A percentile compares a stretch with the other conserved stretches of the same genome.
Conservation (phyloP, 2,113 vertebrate genomes). For the Rhinoptilus africanus region DNA sequence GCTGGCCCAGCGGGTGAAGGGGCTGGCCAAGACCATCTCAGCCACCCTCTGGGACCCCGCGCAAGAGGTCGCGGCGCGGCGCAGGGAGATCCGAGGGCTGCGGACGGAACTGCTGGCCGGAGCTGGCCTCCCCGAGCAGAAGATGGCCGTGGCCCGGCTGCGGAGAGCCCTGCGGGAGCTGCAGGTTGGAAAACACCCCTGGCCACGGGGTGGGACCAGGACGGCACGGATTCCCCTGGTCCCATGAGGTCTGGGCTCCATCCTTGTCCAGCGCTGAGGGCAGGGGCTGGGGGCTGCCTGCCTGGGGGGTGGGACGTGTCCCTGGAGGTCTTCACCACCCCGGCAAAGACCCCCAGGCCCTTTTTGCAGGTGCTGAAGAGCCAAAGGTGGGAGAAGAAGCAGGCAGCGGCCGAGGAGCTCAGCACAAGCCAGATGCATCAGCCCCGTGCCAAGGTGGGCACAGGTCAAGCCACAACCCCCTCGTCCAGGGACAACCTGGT, state of each 20-base stretch:
- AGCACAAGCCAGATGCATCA: not conserved
- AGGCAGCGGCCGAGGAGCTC: not conserved
- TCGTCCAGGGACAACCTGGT: not conserved
- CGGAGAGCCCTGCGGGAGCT: conserved; percentile 72
- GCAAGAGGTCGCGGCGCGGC: conserved; percentile 11
- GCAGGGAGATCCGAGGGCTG: conserved; percentile 62
- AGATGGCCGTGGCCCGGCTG: conserved; percentile 46
- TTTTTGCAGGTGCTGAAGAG: conserved; percentile 71
- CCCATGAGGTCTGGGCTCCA: not conserved
- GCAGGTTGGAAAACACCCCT: conserved; percentile 63
- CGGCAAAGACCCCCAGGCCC: not conserved
- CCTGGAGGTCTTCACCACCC: not conserved
- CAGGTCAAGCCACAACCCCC: no score
- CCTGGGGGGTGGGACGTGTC: not conserved
- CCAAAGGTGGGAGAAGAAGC: conserved; percentile 73
- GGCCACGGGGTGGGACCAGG: not conserved
- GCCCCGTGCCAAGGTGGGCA: not conserved
- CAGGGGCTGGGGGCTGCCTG: not conserved
- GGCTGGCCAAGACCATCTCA: conserved; percentile 58
- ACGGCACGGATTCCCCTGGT: rapidly evolving
- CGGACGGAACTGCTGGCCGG: conserved; percentile 61
- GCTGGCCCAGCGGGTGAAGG: conserved; percentile 57
- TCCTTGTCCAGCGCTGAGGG: not conserved
- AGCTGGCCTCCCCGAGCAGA: conserved; percentile 11
- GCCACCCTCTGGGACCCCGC: conserved; percentile 70